These are phyloP conservation scores for Ceraclea dissimilis DNA, from an alignment of 2,888 invertebrate genomes.

Conservation along the genomic window DNA sequence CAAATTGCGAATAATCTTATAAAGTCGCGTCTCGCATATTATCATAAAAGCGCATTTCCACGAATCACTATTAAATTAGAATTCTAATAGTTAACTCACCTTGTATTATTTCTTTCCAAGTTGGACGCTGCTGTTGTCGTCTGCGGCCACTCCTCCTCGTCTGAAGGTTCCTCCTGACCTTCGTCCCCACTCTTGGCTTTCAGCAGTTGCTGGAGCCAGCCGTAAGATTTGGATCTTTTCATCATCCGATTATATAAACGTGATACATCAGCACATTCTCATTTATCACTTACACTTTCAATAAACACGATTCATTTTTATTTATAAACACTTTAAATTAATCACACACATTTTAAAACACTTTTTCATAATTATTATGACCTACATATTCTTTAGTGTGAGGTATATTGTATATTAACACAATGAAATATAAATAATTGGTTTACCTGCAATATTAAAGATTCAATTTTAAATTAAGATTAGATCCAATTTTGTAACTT, in stretches of 20 bases:
- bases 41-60: not conserved
- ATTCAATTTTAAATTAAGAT: too few species aligned
- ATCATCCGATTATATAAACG: constrained; percentile 12
- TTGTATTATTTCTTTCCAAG: constrained; percentile 17
- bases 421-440: too few species aligned
- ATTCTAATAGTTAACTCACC: constrained; percentile 15
- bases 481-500: too few species aligned
- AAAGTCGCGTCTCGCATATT: not conserved
- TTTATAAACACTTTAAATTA: too few species aligned
- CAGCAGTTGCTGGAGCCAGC: constrained; percentile 25
- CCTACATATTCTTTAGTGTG: too few species aligned
- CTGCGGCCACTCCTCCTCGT: constrained; percentile 26
- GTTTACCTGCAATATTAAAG: too few species aligned
- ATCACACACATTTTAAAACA: not conserved
- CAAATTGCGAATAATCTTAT: not conserved
- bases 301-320: too few species aligned
- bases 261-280: constrained; percentile 1
- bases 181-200: constrained; percentile 17
- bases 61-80: not conserved
- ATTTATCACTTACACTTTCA: not conserved
- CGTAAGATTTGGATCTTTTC: constrained; percentile 26
- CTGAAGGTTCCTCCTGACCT: constrained; percentile 18
- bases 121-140: constrained; percentile 14
- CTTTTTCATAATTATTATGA: not conserved
- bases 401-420: too few species aligned